Evolutionary conservation across 2,797 vertebrate genomes (phyloP), one percentile per base, ranked within the genome.

Genomic region (Microctenopoma stevenorrisi): DNA sequence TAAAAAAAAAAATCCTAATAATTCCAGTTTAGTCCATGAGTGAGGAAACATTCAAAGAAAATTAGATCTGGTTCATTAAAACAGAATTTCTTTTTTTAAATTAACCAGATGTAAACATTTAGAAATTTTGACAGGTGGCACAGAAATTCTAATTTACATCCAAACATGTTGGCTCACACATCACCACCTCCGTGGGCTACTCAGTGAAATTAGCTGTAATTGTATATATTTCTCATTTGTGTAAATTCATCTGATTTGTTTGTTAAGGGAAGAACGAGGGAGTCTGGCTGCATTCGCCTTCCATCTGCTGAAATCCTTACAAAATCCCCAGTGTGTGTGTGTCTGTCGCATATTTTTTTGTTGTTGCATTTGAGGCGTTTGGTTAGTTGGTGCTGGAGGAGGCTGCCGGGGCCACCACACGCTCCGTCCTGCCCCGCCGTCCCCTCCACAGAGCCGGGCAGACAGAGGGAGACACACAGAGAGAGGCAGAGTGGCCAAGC

Each of bases 401-500:
- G 50, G 46, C 60, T 52, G 66, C 58, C 70, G 30, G 30, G 53
- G 66, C 77, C 66, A 47, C 56, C 72, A 61, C 77, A 63, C 66
- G 42, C 69, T 59, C 61, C 44, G 50, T 74, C 81, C 68, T 61
- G 65, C 78, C 79, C 67, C 37, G 66, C 77, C 82, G 76, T 78
- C 76, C 79, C 25, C 77, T 85, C 68, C 78, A 65, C 74, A 54
- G 47, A 79, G 65, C 68, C 64, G 63, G 70, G 74, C 83, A 86
- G 86, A 83, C 75, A 76, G 71, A 85, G 81, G 83, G 72, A 16
- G 55, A 1, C n/a, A 63, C 68, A 7, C 40, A 37, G 61, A 51
- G 53, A 65, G 72, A 51, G 35, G 49, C 58, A 80, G 80, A 84
- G 85, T 75, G 83, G 85, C 85, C 86, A 82, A 88, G 86, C 87